These are phyloP conservation scores for Nautilus pompilius DNA, from an alignment of 1,140 invertebrate species.

Conservation along the genomic window DNA sequence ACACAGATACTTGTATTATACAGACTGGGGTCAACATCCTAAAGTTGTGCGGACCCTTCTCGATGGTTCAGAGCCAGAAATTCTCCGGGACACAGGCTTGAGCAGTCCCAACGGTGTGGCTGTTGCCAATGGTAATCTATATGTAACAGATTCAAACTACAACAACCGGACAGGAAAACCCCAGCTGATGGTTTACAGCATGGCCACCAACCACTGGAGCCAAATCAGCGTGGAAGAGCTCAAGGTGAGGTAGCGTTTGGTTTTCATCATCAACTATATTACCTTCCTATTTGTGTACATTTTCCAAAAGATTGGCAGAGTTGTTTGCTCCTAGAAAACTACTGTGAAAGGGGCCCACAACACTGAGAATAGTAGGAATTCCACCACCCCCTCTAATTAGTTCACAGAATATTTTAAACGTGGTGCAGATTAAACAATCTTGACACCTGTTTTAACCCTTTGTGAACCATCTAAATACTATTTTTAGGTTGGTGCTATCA, in stretches of 20 bases:
- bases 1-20: constrained; percentile 30
- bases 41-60: constrained; percentile 21
- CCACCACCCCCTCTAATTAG: too few species aligned
- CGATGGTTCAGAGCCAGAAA: constrained; percentile 25
- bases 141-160: constrained; percentile 30
- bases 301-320: too few species aligned
- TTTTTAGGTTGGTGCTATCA: too few species aligned
- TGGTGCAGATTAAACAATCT: too few species aligned
- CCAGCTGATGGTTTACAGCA: constrained; percentile 22
- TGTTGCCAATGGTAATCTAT: constrained; percentile 23
- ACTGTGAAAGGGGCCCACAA: too few species aligned
- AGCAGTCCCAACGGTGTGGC: constrained; percentile 32
- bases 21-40: constrained; percentile 33
- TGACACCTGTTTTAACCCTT: too few species aligned
- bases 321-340: too few species aligned
- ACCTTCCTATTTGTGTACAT: too few species aligned
- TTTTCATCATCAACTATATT: too few species aligned
- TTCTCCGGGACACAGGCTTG: constrained; percentile 20
- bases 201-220: constrained; percentile 16
- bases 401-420: too few species aligned
- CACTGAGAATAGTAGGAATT: too few species aligned
- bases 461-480: too few species aligned
- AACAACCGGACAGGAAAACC: constrained; percentile 20
- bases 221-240: constrained; percentile 7
- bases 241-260: constrained; percentile 1